A percentile compares a stretch with the other conserved stretches of the same genome.
phyloP scores from a whole-genome alignment of 35 echinoderm and acorn worm species.

The Nesometra sesokonis region DNA sequence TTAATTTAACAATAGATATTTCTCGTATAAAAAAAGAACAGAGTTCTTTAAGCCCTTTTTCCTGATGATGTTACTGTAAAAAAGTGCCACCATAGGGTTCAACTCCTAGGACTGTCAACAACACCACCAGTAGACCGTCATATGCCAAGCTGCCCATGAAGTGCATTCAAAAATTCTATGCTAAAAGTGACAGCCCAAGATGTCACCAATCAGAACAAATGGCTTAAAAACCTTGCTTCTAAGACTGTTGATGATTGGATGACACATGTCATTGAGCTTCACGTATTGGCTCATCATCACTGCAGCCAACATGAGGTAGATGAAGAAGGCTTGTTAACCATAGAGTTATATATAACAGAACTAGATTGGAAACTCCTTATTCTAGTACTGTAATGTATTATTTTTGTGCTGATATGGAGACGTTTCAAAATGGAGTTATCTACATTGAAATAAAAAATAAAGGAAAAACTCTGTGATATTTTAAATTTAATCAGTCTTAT shows the following conservation, averaged over 20 bases:
- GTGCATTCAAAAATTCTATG: not conserved
- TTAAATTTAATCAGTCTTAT: too few species aligned
- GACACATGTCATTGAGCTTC: not conserved
- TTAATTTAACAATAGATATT: too few species aligned
- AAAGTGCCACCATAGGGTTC: not conserved
- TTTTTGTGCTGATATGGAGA: too few species aligned
- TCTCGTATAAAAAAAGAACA: too few species aligned
- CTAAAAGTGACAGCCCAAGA: not conserved
- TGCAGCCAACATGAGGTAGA: not conserved
- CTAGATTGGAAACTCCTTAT: too few species aligned
- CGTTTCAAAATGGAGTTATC: too few species aligned
- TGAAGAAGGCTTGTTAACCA: not conserved
- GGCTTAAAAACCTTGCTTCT: not conserved
- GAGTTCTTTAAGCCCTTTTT: too few species aligned
- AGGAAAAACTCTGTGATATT: too few species aligned
- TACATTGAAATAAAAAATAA: too few species aligned
- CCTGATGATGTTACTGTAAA: not conserved
- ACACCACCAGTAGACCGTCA: not conserved
- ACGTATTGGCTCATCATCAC: not conserved
- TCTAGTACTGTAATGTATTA: too few species aligned
- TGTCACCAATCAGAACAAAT: not conserved
- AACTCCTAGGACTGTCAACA: not conserved
- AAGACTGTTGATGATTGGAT: not conserved
- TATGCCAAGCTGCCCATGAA: not conserved
- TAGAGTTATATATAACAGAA: not conserved